Evolutionary conservation across 2,888 invertebrate species (phyloP), one percentile per base, ranked within the genome.

Genomic region (Athetis lepigone): DNA sequence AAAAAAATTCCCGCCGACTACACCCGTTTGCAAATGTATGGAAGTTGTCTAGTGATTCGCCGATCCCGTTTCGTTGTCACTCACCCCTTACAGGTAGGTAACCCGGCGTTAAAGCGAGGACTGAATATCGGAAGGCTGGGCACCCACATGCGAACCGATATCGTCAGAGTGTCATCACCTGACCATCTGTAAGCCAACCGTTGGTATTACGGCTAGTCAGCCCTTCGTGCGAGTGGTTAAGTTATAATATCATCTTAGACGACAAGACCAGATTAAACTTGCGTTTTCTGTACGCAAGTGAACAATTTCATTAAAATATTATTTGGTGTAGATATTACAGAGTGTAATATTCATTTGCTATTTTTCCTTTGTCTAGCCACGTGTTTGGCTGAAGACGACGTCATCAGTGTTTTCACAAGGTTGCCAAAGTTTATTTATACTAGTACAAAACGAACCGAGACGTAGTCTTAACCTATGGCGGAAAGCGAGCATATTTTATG

Each of bases 171-270:
- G 68, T 68, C 54, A 72, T 72, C 71, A 72, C 73, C 71, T 72
- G 71, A 72, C 73, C 71, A 74, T 74, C 73, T 75, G 67, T 63
- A 67, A 75, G 45, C 67, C 59, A 70, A 74, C 65, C 65, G 70
- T 66, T 36, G 57, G 51, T 65, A 70, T 75, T 65, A 65, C 57
- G 58, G 65, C 65, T 74, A 65, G 60, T 57, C 40, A 61, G 56
- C 56, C 73, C 73, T 54, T 61, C 52, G 52, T 54, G 61, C 57
- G 36, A 65, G 27, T 23, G 21, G 39, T n/a, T n/a, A n/a, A n/a
- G 40, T 37, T 36, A 56, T 23, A 56, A 56, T 23, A 56, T 40
- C 29, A 58, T 36, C 29, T 43, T 37, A 50, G 64, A 49, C 36
- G 40, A 54, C 18, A 58, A 54, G 25, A 42, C 51, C 33, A 47